Evolutionary conservation across 2,888 invertebrate genomes (phyloP), one percentile per base, ranked within the genome.

Genomic region (Vandiemenella viatica): DNA sequence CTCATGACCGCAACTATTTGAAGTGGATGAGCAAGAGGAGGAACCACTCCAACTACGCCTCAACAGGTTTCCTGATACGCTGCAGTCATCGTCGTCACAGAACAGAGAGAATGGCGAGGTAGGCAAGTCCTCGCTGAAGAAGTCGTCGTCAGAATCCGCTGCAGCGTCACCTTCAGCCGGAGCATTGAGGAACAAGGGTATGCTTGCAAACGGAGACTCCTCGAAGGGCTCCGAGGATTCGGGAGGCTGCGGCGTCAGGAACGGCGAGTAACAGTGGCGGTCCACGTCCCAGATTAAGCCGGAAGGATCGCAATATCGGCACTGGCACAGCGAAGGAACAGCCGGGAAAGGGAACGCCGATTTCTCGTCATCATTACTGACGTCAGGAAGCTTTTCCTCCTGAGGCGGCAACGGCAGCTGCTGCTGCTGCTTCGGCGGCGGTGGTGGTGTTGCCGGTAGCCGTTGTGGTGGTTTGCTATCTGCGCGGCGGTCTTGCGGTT

Each of bases 201-300:
- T 51, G 58, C 48, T 37, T 53, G n/a, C n/a, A n/a, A n/a, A n/a
- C n/a, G n/a, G n/a, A n/a, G n/a, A n/a, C n/a, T 16, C 23, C 10
- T 10, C 23, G 22, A 22, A 37, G 45, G 38, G 38, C 13, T 43
- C n/a, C n/a, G 49, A 46, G 32, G 43, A 37, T 37, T 48, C 45
- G 13, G 41, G 44, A 10, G 59, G 55, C 4, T 72, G 68, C 3
- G 71, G 65, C 19, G 71, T 69, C 40, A 72, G 57, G 58, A 76
- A 72, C 2, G 73, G 70, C 10, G 73, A 72, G 56, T 71, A 73
- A 56, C 70, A 69, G 53, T 65, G 73, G 26, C 76, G 74, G 62
- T 80, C 79, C 15, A 77, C 74, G 63, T 82, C 82, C 83, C 83
- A 83, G 55, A 83, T 79, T 63, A 80, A 76, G 46, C 80, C 79